A percentile compares a stretch with the other conserved stretches of the same genome.
phyloP scores from a whole-genome alignment of 2,888 invertebrate genomes.

The Synergus gifuensis region DNA sequence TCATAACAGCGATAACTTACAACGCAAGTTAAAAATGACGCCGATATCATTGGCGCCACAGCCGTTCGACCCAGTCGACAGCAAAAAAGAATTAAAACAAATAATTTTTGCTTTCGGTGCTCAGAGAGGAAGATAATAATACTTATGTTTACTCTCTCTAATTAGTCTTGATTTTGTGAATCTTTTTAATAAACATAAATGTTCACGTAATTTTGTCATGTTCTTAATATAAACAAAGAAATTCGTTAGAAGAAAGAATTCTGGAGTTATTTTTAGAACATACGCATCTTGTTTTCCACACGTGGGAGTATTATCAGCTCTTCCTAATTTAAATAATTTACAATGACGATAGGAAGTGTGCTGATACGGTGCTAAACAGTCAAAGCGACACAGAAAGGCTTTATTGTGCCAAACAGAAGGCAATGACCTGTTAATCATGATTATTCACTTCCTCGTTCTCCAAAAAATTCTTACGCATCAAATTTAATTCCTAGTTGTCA shows the following conservation, averaged over 20 bases:
- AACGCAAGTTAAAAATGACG: constrained; percentile 11
- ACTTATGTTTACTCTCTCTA: neutral
- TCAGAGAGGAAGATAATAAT: neutral
- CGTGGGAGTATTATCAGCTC: constrained; percentile 12
- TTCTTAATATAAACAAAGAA: neutral
- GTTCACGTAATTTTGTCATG: neutral
- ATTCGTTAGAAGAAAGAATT: neutral
- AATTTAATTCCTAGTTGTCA: neutral
- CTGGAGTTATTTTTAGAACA: neutral
- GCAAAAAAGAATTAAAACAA: constrained; percentile 8
- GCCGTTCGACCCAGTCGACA: constrained; percentile 1
- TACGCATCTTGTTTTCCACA: neutral
- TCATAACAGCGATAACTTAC: constrained; percentile 32
- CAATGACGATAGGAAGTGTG: constrained; percentile 7
- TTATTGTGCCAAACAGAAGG: constrained; percentile 32
- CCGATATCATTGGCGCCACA: constrained; percentile 28
- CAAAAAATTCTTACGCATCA: neutral
- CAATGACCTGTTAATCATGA: constrained; percentile 39
- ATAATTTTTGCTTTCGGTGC: neutral
- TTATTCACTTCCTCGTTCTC: neutral
- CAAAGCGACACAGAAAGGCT: constrained; percentile 20
- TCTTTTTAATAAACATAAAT: neutral
- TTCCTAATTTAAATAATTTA: constrained; percentile 38
- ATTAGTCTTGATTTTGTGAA: neutral
- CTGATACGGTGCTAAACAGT: constrained; percentile 10